Evolutionary conservation across 2,888 invertebrate species (phyloP), one percentile per base, ranked within the genome.

Genomic region (Stenolophus ochropezus): DNA sequence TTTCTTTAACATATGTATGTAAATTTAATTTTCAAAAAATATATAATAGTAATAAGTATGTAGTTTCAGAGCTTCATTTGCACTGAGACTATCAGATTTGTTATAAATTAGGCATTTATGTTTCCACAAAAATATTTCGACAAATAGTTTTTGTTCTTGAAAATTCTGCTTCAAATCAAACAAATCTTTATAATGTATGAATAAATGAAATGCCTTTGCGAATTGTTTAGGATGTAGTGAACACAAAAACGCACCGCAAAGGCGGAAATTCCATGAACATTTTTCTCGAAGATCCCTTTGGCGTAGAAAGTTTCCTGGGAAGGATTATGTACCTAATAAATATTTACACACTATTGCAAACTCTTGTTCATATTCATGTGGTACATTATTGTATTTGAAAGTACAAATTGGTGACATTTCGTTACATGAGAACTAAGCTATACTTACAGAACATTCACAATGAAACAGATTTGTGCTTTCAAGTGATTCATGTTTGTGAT

Each of bases 261-360:
- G 61, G 61, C 61, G 61, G 61, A 61, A 61, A 61, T 61, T 4
- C 25, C 61, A 25, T 8, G 23, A 23, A 61, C 61, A 61, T 61
- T 61, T 25, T 61, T 61, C 61, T 61, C 14, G 61, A 61, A 21
- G 51, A 73, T 73, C 73, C 73, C 73, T 47, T 73, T n/a, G 51
- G 73, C 73, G 51, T 18, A 73, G 73, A 73, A 73, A 73, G 73
- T 73, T 73, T 49, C 14, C 20, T 73, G 42, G 3, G 42, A 42
- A 51, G 23, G 49, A 73, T 47, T 49, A 73, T 73, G 49, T 14
- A 73, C 16, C 18, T 71, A 21, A 71, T 42, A 71, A 69, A 20
- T 71, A 71, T 71, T 61, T 61, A 23, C 25, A 11, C n/a, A 25
- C 23, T 23, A 21, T 51, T 58, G 14, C 58, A 23, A 25, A 58